Evolutionary conservation across 2,113 vertebrate species (phyloP).

Genomic region (Dermatemys mawii): DNA sequence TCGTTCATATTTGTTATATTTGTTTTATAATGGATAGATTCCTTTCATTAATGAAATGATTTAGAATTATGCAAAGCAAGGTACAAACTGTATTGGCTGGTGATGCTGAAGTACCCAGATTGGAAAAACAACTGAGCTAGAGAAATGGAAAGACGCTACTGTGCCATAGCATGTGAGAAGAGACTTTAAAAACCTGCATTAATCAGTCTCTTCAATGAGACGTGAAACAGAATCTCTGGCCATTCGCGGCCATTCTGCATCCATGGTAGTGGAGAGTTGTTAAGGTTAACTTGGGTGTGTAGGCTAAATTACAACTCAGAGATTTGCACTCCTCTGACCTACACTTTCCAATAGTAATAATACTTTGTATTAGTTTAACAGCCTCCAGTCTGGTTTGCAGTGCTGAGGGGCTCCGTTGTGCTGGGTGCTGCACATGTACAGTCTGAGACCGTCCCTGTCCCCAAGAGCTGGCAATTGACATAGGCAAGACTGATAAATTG

Average conservation of each 20-base stretch:
- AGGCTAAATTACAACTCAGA: background rate
- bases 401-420: background rate
- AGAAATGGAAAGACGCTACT: background rate
- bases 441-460: background rate
- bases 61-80: constrained; percentile 44
- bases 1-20: constrained; percentile 19
- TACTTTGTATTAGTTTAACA: background rate
- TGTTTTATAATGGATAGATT: constrained; percentile 30
- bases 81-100: background rate
- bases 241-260: background rate
- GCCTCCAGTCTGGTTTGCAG: background rate
- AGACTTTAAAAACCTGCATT: background rate
- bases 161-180: background rate
- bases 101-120: background rate
- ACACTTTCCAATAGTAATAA: background rate
- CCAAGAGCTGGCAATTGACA: background rate
- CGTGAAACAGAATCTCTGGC: background rate
- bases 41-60: constrained; percentile 51
- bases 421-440: background rate
- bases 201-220: background rate
- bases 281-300: background rate
- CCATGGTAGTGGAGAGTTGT: background rate
- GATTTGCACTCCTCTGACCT: background rate
- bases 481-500: background rate
- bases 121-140: accelerated